Evolutionary conservation across 1,140 invertebrate genomes (phyloP).

Genomic region (Magallana gigas): DNA sequence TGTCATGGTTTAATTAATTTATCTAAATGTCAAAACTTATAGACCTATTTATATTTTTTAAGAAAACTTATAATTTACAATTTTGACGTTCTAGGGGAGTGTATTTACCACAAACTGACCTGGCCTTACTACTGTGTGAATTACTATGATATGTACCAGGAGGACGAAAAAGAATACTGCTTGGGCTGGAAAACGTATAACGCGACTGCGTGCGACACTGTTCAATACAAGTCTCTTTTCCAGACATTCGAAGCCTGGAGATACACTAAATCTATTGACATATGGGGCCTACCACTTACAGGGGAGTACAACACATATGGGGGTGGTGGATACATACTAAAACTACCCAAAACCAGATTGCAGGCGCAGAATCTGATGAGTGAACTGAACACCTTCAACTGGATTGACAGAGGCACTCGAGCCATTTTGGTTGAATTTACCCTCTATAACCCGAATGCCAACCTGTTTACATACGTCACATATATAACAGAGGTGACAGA

Average conservation of each 20-base stretch:
- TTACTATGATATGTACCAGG: conserved; percentile 46
- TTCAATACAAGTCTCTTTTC: not conserved
- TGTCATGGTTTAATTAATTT: too few relatives aligned
- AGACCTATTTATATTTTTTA: too few relatives aligned
- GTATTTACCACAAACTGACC: not conserved
- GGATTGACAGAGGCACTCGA: conserved; percentile 80
- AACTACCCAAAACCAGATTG: conserved; percentile 52
- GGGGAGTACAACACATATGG: conserved; percentile 62
- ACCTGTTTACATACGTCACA: conserved; percentile 61
- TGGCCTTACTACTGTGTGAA: conserved; percentile 18
- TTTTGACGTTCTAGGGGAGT: conserved; percentile 25
- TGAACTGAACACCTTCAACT: conserved; percentile 73
- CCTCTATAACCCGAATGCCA: conserved; percentile 80
- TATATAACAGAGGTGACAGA: conserved; percentile 78
- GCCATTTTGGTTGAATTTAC: conserved; percentile 81
- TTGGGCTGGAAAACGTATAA: conserved; percentile 54
- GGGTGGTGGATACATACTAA: conserved; percentile 62
- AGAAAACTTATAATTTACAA: too few relatives aligned
- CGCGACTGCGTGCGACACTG: conserved; percentile 37
- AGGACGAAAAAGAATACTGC: conserved; percentile 60
- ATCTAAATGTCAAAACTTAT: too few relatives aligned
- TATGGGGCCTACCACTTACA: conserved; percentile 56
- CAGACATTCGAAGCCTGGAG: conserved; percentile 59
- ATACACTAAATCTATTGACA: conserved; percentile 54
- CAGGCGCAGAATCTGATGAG: conserved; percentile 62